These are phyloP conservation scores for Sclerodermus sp. DNA, from an alignment of 2,888 invertebrate genomes.

Conservation along the genomic window DNA sequence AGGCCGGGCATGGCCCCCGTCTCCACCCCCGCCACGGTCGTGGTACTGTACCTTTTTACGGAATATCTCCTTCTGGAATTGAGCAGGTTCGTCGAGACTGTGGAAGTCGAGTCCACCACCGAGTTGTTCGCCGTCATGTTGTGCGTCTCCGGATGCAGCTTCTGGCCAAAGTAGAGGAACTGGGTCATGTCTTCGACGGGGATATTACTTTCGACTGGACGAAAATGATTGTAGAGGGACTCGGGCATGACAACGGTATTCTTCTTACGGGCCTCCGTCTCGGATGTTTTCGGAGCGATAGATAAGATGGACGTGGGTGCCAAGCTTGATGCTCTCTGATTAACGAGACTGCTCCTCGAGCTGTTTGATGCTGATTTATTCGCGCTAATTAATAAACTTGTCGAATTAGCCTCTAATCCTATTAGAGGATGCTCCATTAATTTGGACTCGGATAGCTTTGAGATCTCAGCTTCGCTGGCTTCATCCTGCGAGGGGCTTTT, in stretches of 20 bases:
- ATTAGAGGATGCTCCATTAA: too few species aligned
- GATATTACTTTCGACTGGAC: constrained; percentile 66
- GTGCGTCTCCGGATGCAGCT: constrained; percentile 59
- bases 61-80: constrained; percentile 40
- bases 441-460: too few species aligned
- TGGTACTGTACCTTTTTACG: constrained; percentile 35
- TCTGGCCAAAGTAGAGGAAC: constrained; percentile 73
- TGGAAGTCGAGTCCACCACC: constrained; percentile 31
- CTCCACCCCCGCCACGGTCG: constrained; percentile 9
- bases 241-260: constrained; percentile 65
- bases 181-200: constrained; percentile 70
- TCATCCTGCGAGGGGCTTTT: neutral
- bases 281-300: constrained; percentile 44
- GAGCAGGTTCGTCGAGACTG: constrained; percentile 22
- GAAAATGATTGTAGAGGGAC: constrained; percentile 67
- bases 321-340: neutral
- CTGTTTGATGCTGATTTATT: neutral
- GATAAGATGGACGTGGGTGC: constrained; percentile 1
- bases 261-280: constrained; percentile 58
- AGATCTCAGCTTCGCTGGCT: too few species aligned
- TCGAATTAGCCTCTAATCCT: too few species aligned
- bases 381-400: too few species aligned
- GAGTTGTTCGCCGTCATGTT: constrained; percentile 42
- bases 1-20: constrained; percentile 24
- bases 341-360: too few species aligned